A percentile compares a stretch with the other conserved stretches of the same genome.
phyloP scores from a whole-genome alignment of 2,888 invertebrate species.

The Campoplex nolae region DNA sequence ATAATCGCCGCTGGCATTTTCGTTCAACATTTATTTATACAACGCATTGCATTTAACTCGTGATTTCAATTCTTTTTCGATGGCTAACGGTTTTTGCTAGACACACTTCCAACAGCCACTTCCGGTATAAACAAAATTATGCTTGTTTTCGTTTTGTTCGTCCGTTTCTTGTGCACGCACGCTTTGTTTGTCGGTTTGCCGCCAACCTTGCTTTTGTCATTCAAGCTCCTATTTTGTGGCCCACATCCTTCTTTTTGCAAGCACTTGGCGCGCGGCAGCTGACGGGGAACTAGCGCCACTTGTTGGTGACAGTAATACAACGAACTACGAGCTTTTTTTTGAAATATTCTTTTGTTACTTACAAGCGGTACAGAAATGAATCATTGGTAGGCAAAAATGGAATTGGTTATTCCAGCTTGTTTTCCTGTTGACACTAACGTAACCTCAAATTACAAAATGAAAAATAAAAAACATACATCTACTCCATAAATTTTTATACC shows the following conservation, averaged over 20 bases:
- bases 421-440: not conserved
- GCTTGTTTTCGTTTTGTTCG: conserved; percentile 31
- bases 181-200: conserved; percentile 7
- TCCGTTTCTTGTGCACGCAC: conserved; percentile 5
- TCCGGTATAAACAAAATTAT: conserved; percentile 1
- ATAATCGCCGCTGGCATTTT: conserved; percentile 63
- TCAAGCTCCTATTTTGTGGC: conserved; percentile 13
- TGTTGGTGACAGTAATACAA: not conserved
- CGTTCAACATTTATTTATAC: conserved; percentile 25
- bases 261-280: conserved; percentile 39
- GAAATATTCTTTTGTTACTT: not conserved
- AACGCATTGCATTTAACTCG: not conserved
- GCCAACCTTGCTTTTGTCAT: conserved; percentile 41
- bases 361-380: not conserved
- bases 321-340: not conserved
- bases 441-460: not conserved
- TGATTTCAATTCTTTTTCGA: not conserved
- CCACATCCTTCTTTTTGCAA: not conserved
- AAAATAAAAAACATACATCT: not conserved
- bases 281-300: not conserved
- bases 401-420: not conserved
- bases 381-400: not conserved
- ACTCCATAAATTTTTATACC: not conserved
- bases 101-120: not conserved
- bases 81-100: not conserved